Base-by-base conservation (phyloP, 2,888 invertebrate genomes). In the Catotricha subobsoleta region DNA sequence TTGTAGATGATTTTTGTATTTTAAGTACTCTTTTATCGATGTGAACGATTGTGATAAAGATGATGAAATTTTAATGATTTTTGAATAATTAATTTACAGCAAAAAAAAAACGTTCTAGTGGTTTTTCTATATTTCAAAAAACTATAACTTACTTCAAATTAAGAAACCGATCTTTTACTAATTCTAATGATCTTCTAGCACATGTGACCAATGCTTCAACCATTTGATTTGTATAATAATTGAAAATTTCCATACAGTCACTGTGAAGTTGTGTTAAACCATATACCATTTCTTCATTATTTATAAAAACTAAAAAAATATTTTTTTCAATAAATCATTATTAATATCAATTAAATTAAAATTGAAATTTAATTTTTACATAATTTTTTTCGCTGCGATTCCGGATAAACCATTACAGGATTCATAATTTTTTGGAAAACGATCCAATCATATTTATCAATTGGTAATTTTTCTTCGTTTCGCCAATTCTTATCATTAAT, bases 241-340 rank as follows among this genome's bases (percentile, higher is more conserved):
- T 75, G 55, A 82, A 86, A 38, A 87, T 63, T 54, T 87, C 84
- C 55, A 82, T 77, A 51, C 81, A 81, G 54, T 84, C 81, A 39
- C 72, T 75, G 35, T 76, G 72, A 3, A 76, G 64, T 29, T 67
- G 68, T 40, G 55, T 51, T 20, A 77, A 53, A 44, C 79, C 78
- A 49, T 71, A 67, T 20, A 67, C 65, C 7, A 72, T 67, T 50
- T 68, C 69, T 47, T 77, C 76, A 38, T 79, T 69, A 51, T 74
- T 73, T 50, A 67, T 62, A 49, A 79, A 78, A 21, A 73, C 76
- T 73, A 45, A 12, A 20, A 25, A 23, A 5, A 13, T 4, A 37
- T 25, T 25, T 16, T 6, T 33, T 33, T 9, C 42, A 50, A 34
- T 15, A 44, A 36, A 27, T 30, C 6, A 30, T 30, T 13, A n/a